These are phyloP conservation scores for Meloe dianella DNA, from an alignment of 2,888 invertebrate species.

Conservation along the genomic window DNA sequence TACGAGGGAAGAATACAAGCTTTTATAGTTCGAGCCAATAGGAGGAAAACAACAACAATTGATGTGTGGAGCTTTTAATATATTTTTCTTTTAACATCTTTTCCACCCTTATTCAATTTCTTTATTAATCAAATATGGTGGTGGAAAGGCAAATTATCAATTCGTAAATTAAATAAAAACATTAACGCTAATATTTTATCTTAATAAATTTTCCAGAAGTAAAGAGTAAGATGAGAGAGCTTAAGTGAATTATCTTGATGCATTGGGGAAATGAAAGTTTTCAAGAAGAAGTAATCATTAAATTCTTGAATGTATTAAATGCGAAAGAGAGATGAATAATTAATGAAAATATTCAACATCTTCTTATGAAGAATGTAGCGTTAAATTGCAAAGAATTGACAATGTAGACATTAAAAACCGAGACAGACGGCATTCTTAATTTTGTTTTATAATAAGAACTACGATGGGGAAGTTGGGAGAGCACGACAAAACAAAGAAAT, in stretches of 20 bases:
- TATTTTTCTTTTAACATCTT: neutral
- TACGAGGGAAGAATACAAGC: neutral
- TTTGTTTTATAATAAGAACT: conserved; percentile 2
- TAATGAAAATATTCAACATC: neutral
- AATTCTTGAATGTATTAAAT: neutral
- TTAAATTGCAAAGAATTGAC: conserved; percentile 18
- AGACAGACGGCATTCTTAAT: conserved; percentile 3
- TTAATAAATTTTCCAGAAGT: neutral
- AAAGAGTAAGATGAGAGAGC: conserved; percentile 4
- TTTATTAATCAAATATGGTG: neutral
- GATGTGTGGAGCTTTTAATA: neutral
- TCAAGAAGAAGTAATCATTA: neutral
- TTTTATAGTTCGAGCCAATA: conserved; percentile 1
- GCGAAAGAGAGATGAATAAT: conserved; percentile 3
- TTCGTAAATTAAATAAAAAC: neutral
- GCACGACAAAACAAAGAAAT: neutral
- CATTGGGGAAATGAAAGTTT: conserved; percentile 2
- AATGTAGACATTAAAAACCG: conserved; percentile 6
- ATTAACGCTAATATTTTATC: neutral
- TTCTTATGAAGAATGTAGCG: conserved; percentile 10
- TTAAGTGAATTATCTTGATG: conserved; percentile 3
- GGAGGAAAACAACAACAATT: neutral
- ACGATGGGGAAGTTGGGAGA: neutral
- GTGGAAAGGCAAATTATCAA: neutral
- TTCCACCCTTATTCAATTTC: neutral